Base-by-base conservation (phyloP, 2,797 vertebrate genomes). In the Phataginus tetradactyla region DNA sequence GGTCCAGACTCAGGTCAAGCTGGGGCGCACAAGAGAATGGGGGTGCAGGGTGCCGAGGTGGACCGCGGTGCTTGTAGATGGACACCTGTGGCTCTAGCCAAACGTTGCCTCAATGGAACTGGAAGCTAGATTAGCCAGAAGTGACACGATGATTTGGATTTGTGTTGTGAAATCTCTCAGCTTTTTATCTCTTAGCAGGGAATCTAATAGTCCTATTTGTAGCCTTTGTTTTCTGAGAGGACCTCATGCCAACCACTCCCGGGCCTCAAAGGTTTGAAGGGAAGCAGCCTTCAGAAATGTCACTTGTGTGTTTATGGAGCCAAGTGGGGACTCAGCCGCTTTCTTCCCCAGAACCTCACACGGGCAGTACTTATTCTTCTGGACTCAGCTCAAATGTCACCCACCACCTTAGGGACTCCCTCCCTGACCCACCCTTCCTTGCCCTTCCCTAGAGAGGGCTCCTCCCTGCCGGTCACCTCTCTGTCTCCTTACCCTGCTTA, bases 21-120 rank as follows among this genome's bases (percentile, higher is more conserved):
- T 25, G 69, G 69, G 78, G 20, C 49, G 37, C 37, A 68, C 9
- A 0, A 45, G 32, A 66, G 71, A 49, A 29, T 7, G 8, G 42
- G 59, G 61, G 20, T 39, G 17, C 27, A 17, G 29, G 57, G 34
- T 75, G 9, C 20, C 45, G 51, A 74, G 37, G 21, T 4, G 20
- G 72, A 32, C 51, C 8, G 1, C 14, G 27, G 55, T 3, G 2
- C 14, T 6, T 0, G 11, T n/a, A 13, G 34, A 14, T 18, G 18
- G 1, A 45, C 7, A 0, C 45, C 87, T 51, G 10, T 39, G 34
- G 39, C 61, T 90, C 61, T 29, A 15, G 17, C 42, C 86, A 51
- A 12, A 13, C 29, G 10, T 53, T 42, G 9, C 14, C 25, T 23
- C 17, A 7, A 2, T 17, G 25, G 66, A 51, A 21, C 18, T 8